These are phyloP conservation scores for Narcine bancroftii DNA, from an alignment of 2,113 vertebrate species.

Conservation along the genomic window DNA sequence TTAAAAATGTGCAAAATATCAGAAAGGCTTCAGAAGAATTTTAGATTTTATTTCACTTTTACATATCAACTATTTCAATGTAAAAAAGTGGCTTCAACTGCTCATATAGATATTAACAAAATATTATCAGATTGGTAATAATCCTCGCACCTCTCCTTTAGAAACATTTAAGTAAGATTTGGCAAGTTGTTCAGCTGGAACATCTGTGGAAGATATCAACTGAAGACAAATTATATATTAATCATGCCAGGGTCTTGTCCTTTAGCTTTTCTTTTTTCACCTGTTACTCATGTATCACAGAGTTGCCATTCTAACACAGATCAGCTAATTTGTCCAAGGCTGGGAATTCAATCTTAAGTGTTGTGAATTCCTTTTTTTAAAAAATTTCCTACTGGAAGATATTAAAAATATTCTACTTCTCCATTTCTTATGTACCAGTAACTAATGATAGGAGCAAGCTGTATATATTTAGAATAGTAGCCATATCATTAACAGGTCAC, in stretches of 20 bases:
- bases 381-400: slow-evolving; percentile 2
- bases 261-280: not conserved
- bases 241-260: too few relatives aligned
- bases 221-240: not conserved
- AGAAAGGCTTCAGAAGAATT: not conserved
- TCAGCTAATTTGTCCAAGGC: not conserved
- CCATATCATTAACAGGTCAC: slow-evolving; percentile 5
- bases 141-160: not conserved
- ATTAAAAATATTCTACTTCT: slow-evolving; percentile 4
- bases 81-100: not conserved
- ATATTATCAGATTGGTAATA: not conserved
- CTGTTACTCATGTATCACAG: too few relatives aligned
- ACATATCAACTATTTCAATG: not conserved
- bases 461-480: slow-evolving; percentile 8
- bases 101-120: not conserved
- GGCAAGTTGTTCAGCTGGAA: not conserved
- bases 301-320: not conserved
- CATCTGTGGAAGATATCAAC: not conserved
- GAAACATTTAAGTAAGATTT: not conserved
- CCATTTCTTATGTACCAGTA: not conserved
- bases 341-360: not conserved
- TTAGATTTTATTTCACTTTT: not conserved
- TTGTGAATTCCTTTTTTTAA: not conserved
- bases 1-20: not conserved
- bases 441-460: not conserved